Evolutionary conservation across 2,113 vertebrate genomes (phyloP).

Genomic region (Actinemys pallida): DNA sequence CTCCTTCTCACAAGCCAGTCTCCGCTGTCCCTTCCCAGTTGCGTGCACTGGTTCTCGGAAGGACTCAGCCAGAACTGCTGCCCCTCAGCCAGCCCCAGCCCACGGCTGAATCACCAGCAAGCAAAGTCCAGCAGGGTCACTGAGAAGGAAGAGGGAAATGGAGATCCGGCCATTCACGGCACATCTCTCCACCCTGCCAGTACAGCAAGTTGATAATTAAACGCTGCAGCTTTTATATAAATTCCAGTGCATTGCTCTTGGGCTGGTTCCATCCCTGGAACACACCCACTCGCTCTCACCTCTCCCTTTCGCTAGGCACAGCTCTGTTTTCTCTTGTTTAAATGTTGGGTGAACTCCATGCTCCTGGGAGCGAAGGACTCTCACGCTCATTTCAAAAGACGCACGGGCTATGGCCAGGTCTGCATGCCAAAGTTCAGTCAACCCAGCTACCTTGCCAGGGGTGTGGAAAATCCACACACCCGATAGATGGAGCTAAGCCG

Average conservation of each 20-base stretch:
- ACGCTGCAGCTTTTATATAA: not conserved
- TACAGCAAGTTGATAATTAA: constrained; percentile 5
- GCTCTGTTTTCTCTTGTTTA: not conserved
- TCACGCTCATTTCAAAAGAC: not conserved
- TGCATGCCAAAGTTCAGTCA: not conserved
- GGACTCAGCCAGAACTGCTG: not conserved
- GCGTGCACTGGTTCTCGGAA: not conserved
- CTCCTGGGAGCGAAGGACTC: not conserved
- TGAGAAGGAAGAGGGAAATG: not conserved
- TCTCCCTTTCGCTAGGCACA: not conserved
- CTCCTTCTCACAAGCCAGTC: not conserved
- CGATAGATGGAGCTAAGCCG: not conserved
- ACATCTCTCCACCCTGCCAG: not conserved
- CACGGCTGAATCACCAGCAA: fast-evolving
- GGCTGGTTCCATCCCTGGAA: not conserved
- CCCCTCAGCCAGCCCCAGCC: not conserved
- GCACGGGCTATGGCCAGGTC: not conserved
- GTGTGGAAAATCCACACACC: not conserved
- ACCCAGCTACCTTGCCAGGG: not conserved
- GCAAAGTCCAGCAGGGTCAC: not conserved
- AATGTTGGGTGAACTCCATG: not conserved
- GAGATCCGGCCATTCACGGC: not conserved
- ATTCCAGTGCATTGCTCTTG: constrained; percentile 21
- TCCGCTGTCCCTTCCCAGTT: not conserved
- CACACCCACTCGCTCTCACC: not conserved